Percentiles rank a stretch among this genome's conserved stretches.
Evolutionary conservation across 2,888 invertebrate genomes (phyloP).

Genomic region (Lasius fuliginosus): DNA sequence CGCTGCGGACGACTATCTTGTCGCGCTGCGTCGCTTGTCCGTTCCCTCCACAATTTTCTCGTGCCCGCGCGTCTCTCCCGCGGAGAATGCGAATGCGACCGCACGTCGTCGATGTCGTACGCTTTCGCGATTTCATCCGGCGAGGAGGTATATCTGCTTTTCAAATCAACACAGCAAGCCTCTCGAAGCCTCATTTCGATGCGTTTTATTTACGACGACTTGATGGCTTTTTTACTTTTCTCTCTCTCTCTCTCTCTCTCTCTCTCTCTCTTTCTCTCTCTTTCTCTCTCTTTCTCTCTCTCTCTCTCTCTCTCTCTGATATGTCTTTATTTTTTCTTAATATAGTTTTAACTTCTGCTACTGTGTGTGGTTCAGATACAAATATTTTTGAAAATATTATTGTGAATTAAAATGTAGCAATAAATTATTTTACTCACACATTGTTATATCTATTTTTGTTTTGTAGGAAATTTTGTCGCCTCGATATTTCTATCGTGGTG

Average conservation of each 20-base stretch:
- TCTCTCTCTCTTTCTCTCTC: background rate
- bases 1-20: background rate
- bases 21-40: background rate
- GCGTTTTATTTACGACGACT: slow-evolving; percentile 24
- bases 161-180: slow-evolving; percentile 63
- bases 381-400: background rate
- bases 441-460: background rate
- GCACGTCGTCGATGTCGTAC: slow-evolving; percentile 54
- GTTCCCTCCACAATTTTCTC: slow-evolving; percentile 64
- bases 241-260: background rate
- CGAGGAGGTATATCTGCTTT: slow-evolving; percentile 66
- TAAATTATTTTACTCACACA: background rate
- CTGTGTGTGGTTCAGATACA: background rate
- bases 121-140: slow-evolving; percentile 65
- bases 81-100: slow-evolving; percentile 58
- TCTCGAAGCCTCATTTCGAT: slow-evolving; percentile 61
- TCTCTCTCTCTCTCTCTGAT: too few species aligned
- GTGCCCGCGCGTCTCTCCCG: slow-evolving; percentile 53
- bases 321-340: too few species aligned
- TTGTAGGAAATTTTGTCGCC: slow-evolving; percentile 25
- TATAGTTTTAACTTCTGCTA: background rate
- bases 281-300: background rate
- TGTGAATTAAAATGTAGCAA: background rate
- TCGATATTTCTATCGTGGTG: slow-evolving; percentile 49
- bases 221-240: slow-evolving; percentile 38